Evolutionary conservation across 2,113 vertebrate species (phyloP), one percentile per base, ranked within the genome.

Genomic region (Lepisosteus osseus): DNA sequence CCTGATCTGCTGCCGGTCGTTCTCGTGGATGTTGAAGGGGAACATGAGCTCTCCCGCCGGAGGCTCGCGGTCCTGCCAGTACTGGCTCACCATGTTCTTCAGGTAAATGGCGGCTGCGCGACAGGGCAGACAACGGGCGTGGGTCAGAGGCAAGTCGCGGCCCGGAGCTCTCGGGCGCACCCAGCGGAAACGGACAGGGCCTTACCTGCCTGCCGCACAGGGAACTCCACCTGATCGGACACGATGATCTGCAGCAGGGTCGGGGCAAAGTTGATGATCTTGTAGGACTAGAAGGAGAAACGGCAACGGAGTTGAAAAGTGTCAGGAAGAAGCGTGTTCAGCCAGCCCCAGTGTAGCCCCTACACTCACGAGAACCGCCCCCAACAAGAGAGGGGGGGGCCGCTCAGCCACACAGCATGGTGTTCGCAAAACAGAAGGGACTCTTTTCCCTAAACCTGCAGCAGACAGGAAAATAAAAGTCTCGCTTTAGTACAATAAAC

Each of bases 41-140:
- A 98, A 97, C 12, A 96, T 61, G 0, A 90, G 93, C 84, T 96
- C 94, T 1, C 96, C 96, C 0, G 93, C 86, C 8, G 92, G 92
- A 0, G 95, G 95, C 43, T 99, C 96, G 41, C 95, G 89, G 77
- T 99, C 97, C 0, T 96, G 96, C 97, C 97, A 99, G 86, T 98
- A 98, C 85, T 98, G 97, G 6, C 94, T 95, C 79, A 99, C 94
- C 97, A 98, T 99, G 87, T 99, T 99, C 92, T 99, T 99, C 88
- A 99, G 85, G 85, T 99, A 99, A 85, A 99, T 99, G 71, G 97
- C 97, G 81, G 96, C 97, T 99, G 61, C 1, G 61, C 15, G 7
- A 45, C 45, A 3, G 12, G 43, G 13, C 61, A 67, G 14, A 78
- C 29, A 78, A 57, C 29, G 29, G 29, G 29, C 29, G 29, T 29